Conservation (phyloP, 2,797 vertebrate species). For the Coreius guichenoti region DNA sequence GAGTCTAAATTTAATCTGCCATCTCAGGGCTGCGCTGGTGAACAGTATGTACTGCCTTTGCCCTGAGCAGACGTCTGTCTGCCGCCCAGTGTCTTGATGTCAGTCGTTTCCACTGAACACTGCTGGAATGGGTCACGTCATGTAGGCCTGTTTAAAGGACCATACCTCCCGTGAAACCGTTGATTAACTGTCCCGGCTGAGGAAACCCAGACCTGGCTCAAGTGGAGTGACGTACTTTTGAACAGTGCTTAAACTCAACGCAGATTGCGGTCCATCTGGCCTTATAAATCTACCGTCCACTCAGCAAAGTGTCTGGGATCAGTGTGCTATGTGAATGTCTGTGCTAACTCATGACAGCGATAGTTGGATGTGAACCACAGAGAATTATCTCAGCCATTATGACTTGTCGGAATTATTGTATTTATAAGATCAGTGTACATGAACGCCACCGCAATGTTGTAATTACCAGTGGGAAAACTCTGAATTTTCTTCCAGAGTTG, state of each 20-base stretch:
- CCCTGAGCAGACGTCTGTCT: conserved; percentile 48
- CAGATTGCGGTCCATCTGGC: conserved; percentile 32
- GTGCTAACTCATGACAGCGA: neutral
- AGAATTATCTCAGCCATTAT: neutral
- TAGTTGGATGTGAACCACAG: conserved; percentile 21
- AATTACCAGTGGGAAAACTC: conserved; percentile 14
- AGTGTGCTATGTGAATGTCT: conserved; percentile 16
- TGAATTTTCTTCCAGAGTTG: neutral
- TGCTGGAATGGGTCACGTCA: conserved; percentile 2
- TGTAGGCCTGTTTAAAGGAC: conserved; percentile 20
- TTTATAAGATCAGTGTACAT: conserved; percentile 25
- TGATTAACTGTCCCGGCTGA: conserved; percentile 11
- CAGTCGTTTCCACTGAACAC: conserved; percentile 5
- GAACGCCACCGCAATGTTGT: neutral
- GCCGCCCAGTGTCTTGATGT: conserved; percentile 21
- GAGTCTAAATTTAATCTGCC: conserved; percentile 57
- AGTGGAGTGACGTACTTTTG: conserved; percentile 25
- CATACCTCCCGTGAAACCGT: neutral
- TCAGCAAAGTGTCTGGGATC: conserved; percentile 26
- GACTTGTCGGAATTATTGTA: neutral
- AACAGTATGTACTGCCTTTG: conserved; percentile 41
- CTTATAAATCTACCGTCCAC: conserved; percentile 22
- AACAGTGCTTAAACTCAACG: neutral
- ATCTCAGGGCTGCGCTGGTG: conserved; percentile 44
- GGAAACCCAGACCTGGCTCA: conserved; percentile 11